These are phyloP conservation scores for Cryptoprocta ferox DNA, from an alignment of 2,797 vertebrate species.

Conservation along the genomic window DNA sequence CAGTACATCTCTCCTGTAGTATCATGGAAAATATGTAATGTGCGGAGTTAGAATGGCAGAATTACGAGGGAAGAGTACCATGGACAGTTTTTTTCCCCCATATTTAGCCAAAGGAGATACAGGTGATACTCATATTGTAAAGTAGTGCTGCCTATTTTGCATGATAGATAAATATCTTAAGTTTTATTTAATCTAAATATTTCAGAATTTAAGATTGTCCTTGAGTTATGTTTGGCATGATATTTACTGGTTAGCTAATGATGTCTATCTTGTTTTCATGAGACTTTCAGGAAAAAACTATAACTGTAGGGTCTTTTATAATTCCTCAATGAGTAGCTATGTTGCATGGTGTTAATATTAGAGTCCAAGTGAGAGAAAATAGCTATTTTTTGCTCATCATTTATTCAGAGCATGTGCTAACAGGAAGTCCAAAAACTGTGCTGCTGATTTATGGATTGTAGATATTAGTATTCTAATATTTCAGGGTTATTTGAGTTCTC, in stretches of 20 bases:
- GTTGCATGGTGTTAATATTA: slow-evolving; percentile 45
- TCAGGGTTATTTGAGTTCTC: slow-evolving; percentile 32
- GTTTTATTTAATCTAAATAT: slow-evolving; percentile 15
- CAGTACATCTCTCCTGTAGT: not conserved
- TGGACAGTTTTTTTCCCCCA: not conserved
- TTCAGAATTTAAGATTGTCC: slow-evolving; percentile 4
- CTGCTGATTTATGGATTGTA: not conserved
- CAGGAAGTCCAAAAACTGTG: slow-evolving; percentile 46
- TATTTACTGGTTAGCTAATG: not conserved
- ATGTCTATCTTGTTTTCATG: slow-evolving; percentile 24
- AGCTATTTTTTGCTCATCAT: slow-evolving; percentile 23
- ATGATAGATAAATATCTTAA: not conserved
- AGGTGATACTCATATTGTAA: slow-evolving; percentile 1
- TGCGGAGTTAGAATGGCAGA: not conserved
- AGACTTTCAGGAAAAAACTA: not conserved
- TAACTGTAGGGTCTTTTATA: not conserved
- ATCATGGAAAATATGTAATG: not conserved
- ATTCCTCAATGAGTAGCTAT: not conserved
- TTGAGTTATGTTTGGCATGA: not conserved
- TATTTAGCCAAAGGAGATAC: not conserved
- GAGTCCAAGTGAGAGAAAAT: slow-evolving; percentile 23
- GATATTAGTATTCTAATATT: slow-evolving; percentile 51
- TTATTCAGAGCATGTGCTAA: slow-evolving; percentile 43
- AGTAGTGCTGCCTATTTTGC: slow-evolving; percentile 26
- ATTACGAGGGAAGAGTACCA: not conserved